phyloP scores from a whole-genome alignment of 2,888 invertebrate species.

The Drosophila rubida region DNA sequence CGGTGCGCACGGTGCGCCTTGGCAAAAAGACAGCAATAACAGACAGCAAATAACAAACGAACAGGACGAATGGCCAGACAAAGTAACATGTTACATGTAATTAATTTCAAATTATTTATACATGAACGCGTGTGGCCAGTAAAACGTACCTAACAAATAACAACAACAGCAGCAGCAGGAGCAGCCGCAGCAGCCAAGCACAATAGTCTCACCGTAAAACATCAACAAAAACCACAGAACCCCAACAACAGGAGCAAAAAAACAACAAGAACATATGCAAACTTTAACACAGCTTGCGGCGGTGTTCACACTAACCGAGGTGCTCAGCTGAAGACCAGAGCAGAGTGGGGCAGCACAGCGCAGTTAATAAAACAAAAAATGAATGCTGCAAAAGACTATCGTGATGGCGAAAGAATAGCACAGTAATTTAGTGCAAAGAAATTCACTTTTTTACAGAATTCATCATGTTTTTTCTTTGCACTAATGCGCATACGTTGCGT shows the following conservation, averaged over 20 bases:
- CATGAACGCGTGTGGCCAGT: slow-evolving; percentile 66
- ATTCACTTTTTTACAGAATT: neutral
- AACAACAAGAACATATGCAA: slow-evolving; percentile 12
- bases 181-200: no score
- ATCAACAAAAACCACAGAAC: slow-evolving; percentile 25
- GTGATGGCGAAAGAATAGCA: neutral
- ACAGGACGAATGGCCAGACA: slow-evolving; percentile 51
- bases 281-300: slow-evolving; percentile 49
- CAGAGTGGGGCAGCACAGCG: slow-evolving; percentile 1
- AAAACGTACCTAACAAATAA: slow-evolving; percentile 48
- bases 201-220: slow-evolving; percentile 16
- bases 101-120: slow-evolving; percentile 80
- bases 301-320: slow-evolving; percentile 51
- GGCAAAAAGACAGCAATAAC: slow-evolving; percentile 11
- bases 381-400: neutral
- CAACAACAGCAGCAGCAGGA: slow-evolving; percentile 33
- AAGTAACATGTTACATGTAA: slow-evolving; percentile 77
- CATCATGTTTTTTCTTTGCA: neutral
- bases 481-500: neutral
- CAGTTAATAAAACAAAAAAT: slow-evolving; percentile 50
- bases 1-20: slow-evolving; percentile 29
- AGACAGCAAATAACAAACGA: slow-evolving; percentile 13
- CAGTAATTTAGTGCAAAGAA: neutral
- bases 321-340: slow-evolving; percentile 55
- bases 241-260: neutral